These are phyloP conservation scores for Spea hammondii DNA, from an alignment of 2,797 vertebrate species.

Conservation along the genomic window DNA sequence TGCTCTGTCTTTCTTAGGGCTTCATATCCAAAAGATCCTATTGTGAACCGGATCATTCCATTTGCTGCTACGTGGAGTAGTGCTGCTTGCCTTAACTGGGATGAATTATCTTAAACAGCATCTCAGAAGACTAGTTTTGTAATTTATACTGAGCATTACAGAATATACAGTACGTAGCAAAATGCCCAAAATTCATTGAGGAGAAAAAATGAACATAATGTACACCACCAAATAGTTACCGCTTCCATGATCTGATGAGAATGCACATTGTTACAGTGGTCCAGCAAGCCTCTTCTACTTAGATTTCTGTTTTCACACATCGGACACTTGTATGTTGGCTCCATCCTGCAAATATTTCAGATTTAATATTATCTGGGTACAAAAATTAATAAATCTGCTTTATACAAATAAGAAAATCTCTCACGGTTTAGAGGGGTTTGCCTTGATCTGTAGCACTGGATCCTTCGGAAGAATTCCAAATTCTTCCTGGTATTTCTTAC, in stretches of 20 bases:
- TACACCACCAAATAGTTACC: constrained; percentile 28
- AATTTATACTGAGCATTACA: not conserved
- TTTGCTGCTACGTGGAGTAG: too few species aligned
- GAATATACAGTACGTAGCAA: not conserved
- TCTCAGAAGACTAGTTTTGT: too few species aligned
- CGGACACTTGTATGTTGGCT: constrained; percentile 14
- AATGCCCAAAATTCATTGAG: not conserved
- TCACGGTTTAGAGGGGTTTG: constrained; percentile 10
- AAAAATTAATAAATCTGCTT: too few species aligned
- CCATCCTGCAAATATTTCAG: constrained; percentile 10
- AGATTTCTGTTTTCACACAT: constrained; percentile 17
- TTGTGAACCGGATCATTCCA: too few species aligned
- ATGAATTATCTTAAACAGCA: too few species aligned
- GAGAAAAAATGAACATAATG: not conserved
- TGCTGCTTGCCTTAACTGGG: too few species aligned
- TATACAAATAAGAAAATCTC: not conserved
- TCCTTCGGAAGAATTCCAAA: constrained; percentile 65
- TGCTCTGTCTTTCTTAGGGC: too few species aligned
- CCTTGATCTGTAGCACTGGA: not conserved
- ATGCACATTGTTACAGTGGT: constrained; percentile 38
- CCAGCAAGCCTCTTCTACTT: constrained; percentile 26
- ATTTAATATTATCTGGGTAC: not conserved
- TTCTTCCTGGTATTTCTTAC: constrained; percentile 76
- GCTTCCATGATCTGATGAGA: constrained; percentile 17
- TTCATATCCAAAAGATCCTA: too few species aligned